Evolutionary conservation across 2,888 invertebrate species (phyloP), one percentile per base, ranked within the genome.

Genomic region (Sarcophaga rosellei): DNA sequence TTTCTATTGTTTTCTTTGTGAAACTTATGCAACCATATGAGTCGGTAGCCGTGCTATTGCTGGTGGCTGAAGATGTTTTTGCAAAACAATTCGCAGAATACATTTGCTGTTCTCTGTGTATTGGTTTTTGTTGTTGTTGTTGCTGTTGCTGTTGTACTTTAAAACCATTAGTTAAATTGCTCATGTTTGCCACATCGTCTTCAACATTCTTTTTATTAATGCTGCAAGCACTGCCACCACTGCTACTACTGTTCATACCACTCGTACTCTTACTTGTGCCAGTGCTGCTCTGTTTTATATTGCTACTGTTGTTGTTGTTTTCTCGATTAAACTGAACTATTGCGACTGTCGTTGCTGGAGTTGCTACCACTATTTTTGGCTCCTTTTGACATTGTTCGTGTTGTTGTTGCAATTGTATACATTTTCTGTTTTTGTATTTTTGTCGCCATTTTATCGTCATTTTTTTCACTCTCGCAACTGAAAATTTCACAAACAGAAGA

Each of bases 361-460:
- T 23, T 86, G 81, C 66, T 61, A 25, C 63, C 44, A n/a, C 25
- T 85, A 23, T 57, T 25, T 74, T 87, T 88, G 87, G 85, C 84
- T 85, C 75, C 86, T 87, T 73, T 83, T 70, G 87, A 85, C 59
- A 25, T 84, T 66, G 80, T 81, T 53, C 80, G 81, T 77, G 74
- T 12, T 47, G 45, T 53, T 81, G 57, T 44, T 80, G 72, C 44
- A 62, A 75, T 65, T 81, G 74, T 79, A 83, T 79, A 88, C 88
- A 88, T 90, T 91, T 90, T 90, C 90, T 91, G 90, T 89, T 91
- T 91, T 93, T 91, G 89, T 90, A 90, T 91, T 92, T 92, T 87
- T 91, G 92, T 86, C 92, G 91, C 92, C 93, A 93, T 92, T 91
- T 92, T 86, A 91, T 89, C 89, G 92, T 90, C 92, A 92, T 92